Conservation (phyloP, 2,888 invertebrate species). For the Belgica antarctica region DNA sequence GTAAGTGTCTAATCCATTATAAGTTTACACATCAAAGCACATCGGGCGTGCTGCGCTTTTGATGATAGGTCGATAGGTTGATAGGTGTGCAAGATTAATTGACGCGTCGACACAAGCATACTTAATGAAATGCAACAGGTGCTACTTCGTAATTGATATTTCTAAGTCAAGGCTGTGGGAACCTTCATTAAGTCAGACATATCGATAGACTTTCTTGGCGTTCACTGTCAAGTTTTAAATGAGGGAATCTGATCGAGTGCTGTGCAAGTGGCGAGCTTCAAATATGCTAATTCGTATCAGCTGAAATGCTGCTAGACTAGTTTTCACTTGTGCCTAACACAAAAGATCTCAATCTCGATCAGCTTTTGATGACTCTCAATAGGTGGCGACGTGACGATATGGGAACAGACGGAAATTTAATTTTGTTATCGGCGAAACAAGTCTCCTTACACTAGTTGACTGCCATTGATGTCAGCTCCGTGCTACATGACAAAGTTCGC, state of each 20-base stretch:
- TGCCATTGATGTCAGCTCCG: too few relatives aligned
- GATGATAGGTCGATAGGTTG: neutral
- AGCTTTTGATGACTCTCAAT: too few relatives aligned
- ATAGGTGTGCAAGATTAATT: neutral
- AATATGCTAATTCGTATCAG: conserved; percentile 1
- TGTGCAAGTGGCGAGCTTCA: neutral
- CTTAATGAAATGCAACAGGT: conserved; percentile 42
- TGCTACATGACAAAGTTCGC: too few relatives aligned
- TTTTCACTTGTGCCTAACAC: neutral
- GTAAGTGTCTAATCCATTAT: too few relatives aligned
- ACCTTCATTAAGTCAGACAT: conserved; percentile 35
- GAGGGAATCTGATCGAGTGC: neutral
- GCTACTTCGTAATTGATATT: conserved; percentile 3
- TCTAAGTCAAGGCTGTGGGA: conserved; percentile 39
- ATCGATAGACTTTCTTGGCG: conserved; percentile 2
- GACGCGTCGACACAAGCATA: too few relatives aligned
- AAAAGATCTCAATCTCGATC: too few relatives aligned
- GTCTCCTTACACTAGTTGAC: too few relatives aligned
- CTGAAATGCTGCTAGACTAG: neutral
- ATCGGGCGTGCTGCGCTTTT: conserved; percentile 12
- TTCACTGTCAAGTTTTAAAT: neutral
- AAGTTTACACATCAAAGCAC: too few relatives aligned
- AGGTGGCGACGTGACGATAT: too few relatives aligned
- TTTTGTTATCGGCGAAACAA: too few relatives aligned
- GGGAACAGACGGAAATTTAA: too few relatives aligned